These are phyloP conservation scores for Andrena praecox DNA, from an alignment of 2,888 invertebrate species.

Conservation along the genomic window DNA sequence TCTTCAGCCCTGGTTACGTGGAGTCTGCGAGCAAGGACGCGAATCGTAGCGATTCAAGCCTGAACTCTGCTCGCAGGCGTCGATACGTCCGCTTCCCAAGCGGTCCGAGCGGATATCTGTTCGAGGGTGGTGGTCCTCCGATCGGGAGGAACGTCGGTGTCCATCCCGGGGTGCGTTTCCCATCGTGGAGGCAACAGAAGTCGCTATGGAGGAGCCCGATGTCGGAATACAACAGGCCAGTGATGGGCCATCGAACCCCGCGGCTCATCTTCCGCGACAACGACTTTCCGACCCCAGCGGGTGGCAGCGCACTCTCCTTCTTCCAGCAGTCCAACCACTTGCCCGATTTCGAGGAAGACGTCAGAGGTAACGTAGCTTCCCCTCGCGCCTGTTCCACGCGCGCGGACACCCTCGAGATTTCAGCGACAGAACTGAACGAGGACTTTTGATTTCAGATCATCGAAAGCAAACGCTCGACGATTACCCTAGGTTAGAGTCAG, in stretches of 20 bases:
- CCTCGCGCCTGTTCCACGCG: not conserved
- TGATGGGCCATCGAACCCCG: conserved; percentile 83
- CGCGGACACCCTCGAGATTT: not conserved
- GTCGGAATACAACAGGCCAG: conserved; percentile 75
- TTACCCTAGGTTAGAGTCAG: conserved; percentile 82
- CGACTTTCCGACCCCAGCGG: conserved; percentile 79
- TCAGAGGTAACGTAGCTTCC: conserved; percentile 76
- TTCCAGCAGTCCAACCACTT: conserved; percentile 83
- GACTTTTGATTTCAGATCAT: conserved; percentile 78
- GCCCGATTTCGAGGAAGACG: conserved; percentile 81
- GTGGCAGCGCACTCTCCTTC: conserved; percentile 73
- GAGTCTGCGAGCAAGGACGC: conserved; percentile 18
- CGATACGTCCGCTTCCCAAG: conserved; percentile 80
- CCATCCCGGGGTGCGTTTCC: conserved; percentile 70
- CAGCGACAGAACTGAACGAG: not conserved
- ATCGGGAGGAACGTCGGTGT: conserved; percentile 67
- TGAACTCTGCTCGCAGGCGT: conserved; percentile 53
- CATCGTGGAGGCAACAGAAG: conserved; percentile 81
- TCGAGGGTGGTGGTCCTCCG: conserved; percentile 70
- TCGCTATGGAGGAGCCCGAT: conserved; percentile 79
- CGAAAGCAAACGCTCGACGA: conserved; percentile 82
- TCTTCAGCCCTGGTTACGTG: conserved; percentile 11
- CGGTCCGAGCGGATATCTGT: conserved; percentile 70
- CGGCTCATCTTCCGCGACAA: conserved; percentile 82
- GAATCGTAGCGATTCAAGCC: conserved; percentile 46